Evolutionary conservation across 2,888 invertebrate genomes (phyloP).

Genomic region (Drosophila nigritarsus): DNA sequence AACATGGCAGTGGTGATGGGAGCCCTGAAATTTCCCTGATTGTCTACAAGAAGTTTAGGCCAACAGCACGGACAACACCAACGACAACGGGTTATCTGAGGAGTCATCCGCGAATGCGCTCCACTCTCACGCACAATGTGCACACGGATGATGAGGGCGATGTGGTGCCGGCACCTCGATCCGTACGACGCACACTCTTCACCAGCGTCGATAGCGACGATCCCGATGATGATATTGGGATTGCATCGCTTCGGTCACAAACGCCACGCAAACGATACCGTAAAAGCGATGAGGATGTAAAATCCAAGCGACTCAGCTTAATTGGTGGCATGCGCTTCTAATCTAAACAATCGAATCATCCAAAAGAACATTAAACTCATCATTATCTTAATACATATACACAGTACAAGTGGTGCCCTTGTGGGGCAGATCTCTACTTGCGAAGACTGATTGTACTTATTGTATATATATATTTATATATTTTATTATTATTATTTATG

Average conservation of each 20-base stretch:
- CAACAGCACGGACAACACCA: slow-evolving; percentile 2
- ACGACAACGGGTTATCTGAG: not conserved
- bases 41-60: slow-evolving; percentile 6
- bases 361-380: slow-evolving; percentile 1
- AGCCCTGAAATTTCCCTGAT: slow-evolving; percentile 8
- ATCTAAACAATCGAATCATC: not conserved
- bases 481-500: slow-evolving; percentile 4
- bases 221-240: slow-evolving; percentile 1
- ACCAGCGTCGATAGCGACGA: slow-evolving; percentile 6
- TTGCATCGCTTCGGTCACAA: not conserved
- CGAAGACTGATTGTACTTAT: slow-evolving; percentile 13
- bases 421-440: slow-evolving; percentile 8
- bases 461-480: slow-evolving; percentile 3
- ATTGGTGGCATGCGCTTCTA: slow-evolving; percentile 11
- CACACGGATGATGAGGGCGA: slow-evolving; percentile 14
- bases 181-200: slow-evolving; percentile 12
- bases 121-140: not conserved
- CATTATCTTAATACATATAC: not conserved
- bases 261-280: slow-evolving; percentile 9
- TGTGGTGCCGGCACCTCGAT: not conserved
- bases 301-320: not conserved
- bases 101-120: not conserved
- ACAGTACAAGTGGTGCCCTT: slow-evolving; percentile 10
- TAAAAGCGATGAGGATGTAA: not conserved
- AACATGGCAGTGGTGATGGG: not conserved